phyloP scores from a whole-genome alignment of 2,797 vertebrate species.

The Thalassophryne amazonica region DNA sequence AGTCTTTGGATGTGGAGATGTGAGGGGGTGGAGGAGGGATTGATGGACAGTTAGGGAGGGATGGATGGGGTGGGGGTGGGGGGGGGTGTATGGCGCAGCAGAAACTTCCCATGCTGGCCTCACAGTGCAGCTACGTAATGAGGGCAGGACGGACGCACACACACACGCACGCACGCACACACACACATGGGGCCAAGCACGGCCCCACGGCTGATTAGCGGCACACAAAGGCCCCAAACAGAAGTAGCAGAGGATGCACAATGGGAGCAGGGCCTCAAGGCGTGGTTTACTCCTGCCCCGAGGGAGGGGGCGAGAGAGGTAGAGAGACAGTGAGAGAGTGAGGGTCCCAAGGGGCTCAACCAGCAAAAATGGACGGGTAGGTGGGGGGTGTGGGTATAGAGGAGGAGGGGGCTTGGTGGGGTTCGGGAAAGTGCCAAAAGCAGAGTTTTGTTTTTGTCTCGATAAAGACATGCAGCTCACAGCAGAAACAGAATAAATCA shows the following conservation, averaged over 20 bases:
- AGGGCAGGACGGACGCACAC: slow-evolving; percentile 75
- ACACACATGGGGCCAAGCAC: slow-evolving; percentile 78
- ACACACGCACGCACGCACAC: slow-evolving; percentile 30
- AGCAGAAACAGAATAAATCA: slow-evolving; percentile 6
- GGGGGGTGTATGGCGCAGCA: slow-evolving; percentile 64
- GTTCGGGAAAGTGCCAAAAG: slow-evolving; percentile 51
- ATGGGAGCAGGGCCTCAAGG: slow-evolving; percentile 85
- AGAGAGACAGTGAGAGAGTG: slow-evolving; percentile 2
- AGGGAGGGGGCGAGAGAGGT: slow-evolving; percentile 48
- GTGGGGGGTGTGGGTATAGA: neutral
- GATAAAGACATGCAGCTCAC: slow-evolving; percentile 41
- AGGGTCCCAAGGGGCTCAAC: slow-evolving; percentile 46
- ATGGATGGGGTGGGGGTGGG: slow-evolving; percentile 28
- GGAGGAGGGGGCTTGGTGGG: slow-evolving; percentile 14
- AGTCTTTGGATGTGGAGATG: slow-evolving; percentile 23
- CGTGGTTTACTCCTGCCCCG: slow-evolving; percentile 80
- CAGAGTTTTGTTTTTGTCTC: slow-evolving; percentile 56
- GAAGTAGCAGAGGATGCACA: slow-evolving; percentile 80
- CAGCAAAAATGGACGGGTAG: slow-evolving; percentile 5
- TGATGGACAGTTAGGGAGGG: slow-evolving; percentile 56
- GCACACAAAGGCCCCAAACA: slow-evolving; percentile 90
- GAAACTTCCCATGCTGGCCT: slow-evolving; percentile 88
- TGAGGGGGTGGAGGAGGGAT: slow-evolving; percentile 21
- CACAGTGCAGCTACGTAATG: slow-evolving; percentile 83
- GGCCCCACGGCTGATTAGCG: slow-evolving; percentile 89